Percentiles rank a stretch among this genome's conserved stretches.
These are phyloP conservation scores for Motacilla alba DNA, from an alignment of 2,113 vertebrate species.

Conservation along the genomic window DNA sequence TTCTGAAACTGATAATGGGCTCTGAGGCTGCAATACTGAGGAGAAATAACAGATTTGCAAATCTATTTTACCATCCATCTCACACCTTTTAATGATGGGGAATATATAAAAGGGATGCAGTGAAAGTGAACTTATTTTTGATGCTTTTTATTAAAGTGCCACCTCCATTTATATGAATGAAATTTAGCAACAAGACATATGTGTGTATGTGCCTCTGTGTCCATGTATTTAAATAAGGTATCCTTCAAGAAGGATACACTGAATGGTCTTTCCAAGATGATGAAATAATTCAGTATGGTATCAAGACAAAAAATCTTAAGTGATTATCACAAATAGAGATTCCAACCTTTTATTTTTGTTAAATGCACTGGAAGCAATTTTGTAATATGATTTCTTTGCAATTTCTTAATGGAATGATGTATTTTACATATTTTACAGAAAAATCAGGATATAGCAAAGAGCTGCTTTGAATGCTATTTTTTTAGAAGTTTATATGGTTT, in stretches of 20 bases:
- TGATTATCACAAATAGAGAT: background rate
- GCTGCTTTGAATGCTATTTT: constrained; percentile 24
- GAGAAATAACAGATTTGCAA: background rate
- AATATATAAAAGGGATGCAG: background rate
- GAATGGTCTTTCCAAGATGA: background rate
- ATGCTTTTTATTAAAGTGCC: background rate
- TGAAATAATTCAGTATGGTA: background rate
- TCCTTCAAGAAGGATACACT: background rate
- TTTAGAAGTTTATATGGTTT: constrained; percentile 27
- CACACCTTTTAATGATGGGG: background rate
- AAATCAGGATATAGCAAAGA: constrained; percentile 16
- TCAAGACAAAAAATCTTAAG: background rate
- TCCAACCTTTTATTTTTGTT: background rate
- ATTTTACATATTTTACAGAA: constrained; percentile 5
- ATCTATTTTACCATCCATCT: background rate
- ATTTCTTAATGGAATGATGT: constrained; percentile 8
- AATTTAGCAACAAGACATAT: background rate
- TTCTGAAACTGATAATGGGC: background rate
- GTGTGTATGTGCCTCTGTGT: background rate
- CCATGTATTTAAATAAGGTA: background rate
- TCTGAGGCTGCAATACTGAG: background rate
- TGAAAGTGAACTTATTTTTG: background rate
- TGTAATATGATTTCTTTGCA: background rate
- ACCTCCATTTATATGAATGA: background rate
- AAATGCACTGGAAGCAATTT: background rate